A percentile compares a stretch with the other conserved stretches of the same genome.
Conservation (phyloP, 2,113 vertebrate species). For the Greenwoodochromis staneri region DNA sequence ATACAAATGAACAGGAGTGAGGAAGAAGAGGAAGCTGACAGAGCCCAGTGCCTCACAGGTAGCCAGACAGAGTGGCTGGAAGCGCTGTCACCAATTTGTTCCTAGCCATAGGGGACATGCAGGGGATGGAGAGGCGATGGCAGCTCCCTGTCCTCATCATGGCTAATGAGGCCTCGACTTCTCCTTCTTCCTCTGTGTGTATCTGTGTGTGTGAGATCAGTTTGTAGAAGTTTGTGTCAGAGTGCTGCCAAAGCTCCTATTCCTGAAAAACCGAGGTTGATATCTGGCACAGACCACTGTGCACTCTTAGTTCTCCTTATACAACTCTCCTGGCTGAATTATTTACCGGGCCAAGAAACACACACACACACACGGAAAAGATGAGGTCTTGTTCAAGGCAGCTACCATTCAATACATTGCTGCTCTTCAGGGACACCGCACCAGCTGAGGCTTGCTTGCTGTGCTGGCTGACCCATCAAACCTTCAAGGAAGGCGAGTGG, state of each 20-base stretch:
- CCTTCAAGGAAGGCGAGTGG: neutral
- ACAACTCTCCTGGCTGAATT: constrained; percentile 47
- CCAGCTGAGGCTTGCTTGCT: constrained; percentile 5
- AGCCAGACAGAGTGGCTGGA: constrained; percentile 54
- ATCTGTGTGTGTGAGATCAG: neutral
- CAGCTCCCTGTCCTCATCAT: constrained; percentile 69
- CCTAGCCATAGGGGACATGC: constrained; percentile 77
- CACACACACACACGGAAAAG: neutral
- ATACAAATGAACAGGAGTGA: constrained; percentile 6
- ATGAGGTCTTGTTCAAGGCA: constrained; percentile 25
- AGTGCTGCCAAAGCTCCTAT: constrained; percentile 30
- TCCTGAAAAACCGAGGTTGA: constrained; percentile 33
- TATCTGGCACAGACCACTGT: constrained; percentile 41
- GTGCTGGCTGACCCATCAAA: constrained; percentile 32
- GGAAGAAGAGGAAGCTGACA: constrained; percentile 28
- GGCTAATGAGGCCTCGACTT: constrained; percentile 72
- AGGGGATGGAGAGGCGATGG: constrained; percentile 73
- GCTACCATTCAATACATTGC: constrained; percentile 8
- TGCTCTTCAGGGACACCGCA: constrained; percentile 15
- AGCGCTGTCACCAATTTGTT: constrained; percentile 80
- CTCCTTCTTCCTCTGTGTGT: constrained; percentile 5
- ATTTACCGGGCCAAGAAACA: constrained; percentile 46
- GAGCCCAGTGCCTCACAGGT: constrained; percentile 35
- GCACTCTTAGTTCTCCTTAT: constrained; percentile 18
- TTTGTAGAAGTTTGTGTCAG: constrained; percentile 45